Evolutionary conservation across 1,140 invertebrate species (phyloP).

Genomic region (Samia ricini): DNA sequence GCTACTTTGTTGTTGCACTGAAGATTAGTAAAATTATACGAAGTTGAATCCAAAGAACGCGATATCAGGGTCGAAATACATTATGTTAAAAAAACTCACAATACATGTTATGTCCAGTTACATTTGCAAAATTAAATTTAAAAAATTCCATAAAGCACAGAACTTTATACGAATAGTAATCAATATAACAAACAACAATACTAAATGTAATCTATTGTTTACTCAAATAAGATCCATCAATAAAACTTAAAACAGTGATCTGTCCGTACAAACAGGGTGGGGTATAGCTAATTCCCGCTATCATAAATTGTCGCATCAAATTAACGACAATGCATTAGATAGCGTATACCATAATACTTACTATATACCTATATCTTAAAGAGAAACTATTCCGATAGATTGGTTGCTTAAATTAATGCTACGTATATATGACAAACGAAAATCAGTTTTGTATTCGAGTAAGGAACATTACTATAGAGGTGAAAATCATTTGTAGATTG

Average conservation of each 20-base stretch:
- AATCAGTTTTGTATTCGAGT: background rate
- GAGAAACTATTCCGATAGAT: conserved; percentile 65
- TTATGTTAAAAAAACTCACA: too few species aligned
- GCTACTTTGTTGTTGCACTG: too few species aligned
- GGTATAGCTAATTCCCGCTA: conserved; percentile 57
- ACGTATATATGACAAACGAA: background rate
- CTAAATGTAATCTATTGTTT: background rate
- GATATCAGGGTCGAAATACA: too few species aligned
- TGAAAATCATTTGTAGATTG: conserved; percentile 2
- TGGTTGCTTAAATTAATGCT: conserved; percentile 37
- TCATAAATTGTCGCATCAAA: conserved; percentile 74
- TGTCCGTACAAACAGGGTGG: conserved; percentile 21
- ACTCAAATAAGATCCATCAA: conserved; percentile 42
- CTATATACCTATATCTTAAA: conserved; percentile 59
- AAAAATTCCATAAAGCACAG: too few species aligned
- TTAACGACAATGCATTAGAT: conserved; percentile 73
- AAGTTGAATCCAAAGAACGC: too few species aligned
- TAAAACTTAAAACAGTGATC: conserved; percentile 47
- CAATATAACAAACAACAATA: background rate
- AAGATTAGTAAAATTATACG: too few species aligned
- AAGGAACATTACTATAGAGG: conserved; percentile 1
- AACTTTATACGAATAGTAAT: background rate
- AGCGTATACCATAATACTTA: too few species aligned
- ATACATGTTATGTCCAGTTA: too few species aligned
- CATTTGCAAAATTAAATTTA: too few species aligned